Evolutionary conservation across 2,888 invertebrate species (phyloP).

Genomic region (Orthosia incerta): DNA sequence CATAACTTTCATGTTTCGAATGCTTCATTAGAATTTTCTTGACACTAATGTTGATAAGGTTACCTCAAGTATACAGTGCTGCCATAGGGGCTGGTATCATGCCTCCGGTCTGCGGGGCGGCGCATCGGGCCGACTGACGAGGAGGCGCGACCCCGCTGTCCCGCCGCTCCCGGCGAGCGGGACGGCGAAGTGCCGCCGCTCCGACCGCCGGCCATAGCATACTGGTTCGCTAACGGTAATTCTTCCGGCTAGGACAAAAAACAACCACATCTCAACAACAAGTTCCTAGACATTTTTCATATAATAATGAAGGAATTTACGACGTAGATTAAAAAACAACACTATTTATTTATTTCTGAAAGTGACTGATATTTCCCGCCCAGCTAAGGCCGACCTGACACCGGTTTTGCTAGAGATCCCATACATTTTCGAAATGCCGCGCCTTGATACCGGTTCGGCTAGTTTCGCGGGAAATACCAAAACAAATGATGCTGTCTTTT

Average conservation of each 20-base stretch:
- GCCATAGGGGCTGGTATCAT: slow-evolving; percentile 96
- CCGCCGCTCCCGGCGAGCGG: slow-evolving; percentile 77
- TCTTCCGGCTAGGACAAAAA: slow-evolving; percentile 87
- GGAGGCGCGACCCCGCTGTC: slow-evolving; percentile 85
- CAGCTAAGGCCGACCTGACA: slow-evolving; percentile 7
- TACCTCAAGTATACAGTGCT: slow-evolving; percentile 92
- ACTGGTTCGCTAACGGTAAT: slow-evolving; percentile 82
- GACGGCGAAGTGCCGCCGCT: slow-evolving; percentile 86
- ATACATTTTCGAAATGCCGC: slow-evolving; percentile 26
- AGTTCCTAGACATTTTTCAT: background rate
- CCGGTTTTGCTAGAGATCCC: slow-evolving; percentile 30
- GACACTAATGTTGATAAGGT: background rate
- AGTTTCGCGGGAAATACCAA: slow-evolving; percentile 57
- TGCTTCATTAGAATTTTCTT: background rate
- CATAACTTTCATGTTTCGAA: slow-evolving; percentile 8
- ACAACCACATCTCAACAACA: slow-evolving; percentile 30
- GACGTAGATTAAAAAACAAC: background rate
- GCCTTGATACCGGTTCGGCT: slow-evolving; percentile 42
- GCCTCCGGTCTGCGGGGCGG: slow-evolving; percentile 94
- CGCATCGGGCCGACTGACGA: slow-evolving; percentile 94
- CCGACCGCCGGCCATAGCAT: slow-evolving; percentile 81
- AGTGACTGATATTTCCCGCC: slow-evolving; percentile 30
- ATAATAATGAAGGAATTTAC: background rate
- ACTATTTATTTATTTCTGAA: slow-evolving; percentile 25
- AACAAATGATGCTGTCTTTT: slow-evolving; percentile 31